Evolutionary conservation across 2,888 invertebrate species (phyloP), one percentile per base, ranked within the genome.

Genomic region (Tortrix viridana): DNA sequence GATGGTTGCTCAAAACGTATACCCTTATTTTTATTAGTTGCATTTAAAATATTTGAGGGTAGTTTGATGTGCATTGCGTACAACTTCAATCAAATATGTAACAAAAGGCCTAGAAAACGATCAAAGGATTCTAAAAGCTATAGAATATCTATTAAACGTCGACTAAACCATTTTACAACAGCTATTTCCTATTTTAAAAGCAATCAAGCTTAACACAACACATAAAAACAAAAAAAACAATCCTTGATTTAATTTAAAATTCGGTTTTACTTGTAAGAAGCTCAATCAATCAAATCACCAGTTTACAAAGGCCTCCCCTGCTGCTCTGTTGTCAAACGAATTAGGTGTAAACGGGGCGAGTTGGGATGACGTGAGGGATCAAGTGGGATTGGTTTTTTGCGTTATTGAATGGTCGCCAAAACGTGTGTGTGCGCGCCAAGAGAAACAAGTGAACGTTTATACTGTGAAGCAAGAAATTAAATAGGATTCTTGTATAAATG

Each of bases 381-480:
- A 49, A 1, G 5, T 1, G 59, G 38, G 18, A 14, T 7, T 65
- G 67, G 67, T 46, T 22, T 22, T n/a, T 19, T 16, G 22, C 68
- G 82, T 76, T 77, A 80, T 83, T 83, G 82, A 83, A 80, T 47
- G 64, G 69, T n/a, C 67, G 82, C 82, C 82, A 83, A 82, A 67
- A 75, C 69, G 66, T 71, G 49, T 65, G 62, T 71, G 71, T 12
- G 2, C 70, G 72, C 73, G 81, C 80, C 80, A 78, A 80, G 70
- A 77, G 76, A 75, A 79, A 82, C 77, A 81, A 48, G 20, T 14
- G 12, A 18, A 46, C 46, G 47, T 57, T 52, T 57, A 56, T 38
- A 52, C 26, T 56, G 37, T 19, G 56, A 26, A 52, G 50, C 62
- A 57, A 57, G 62, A 52, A 57, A 57, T 62, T 56, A 47, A 56